phyloP scores from a whole-genome alignment of 1,140 invertebrate genomes.

The Brachionus sp. region DNA sequence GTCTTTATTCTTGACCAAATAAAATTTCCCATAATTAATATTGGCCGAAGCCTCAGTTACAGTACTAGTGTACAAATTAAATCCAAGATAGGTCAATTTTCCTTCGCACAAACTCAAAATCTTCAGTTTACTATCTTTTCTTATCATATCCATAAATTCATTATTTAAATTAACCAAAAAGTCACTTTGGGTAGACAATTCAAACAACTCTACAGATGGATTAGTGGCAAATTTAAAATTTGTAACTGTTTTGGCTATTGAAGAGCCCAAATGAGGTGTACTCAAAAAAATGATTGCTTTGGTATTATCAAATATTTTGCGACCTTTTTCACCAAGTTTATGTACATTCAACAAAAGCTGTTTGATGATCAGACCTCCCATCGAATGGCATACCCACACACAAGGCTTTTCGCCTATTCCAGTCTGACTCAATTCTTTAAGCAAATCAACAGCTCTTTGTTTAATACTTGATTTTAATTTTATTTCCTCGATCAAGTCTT shows the following conservation, averaged over 20 bases:
- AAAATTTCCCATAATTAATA: conserved; percentile 1
- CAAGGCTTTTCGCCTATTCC: conserved; percentile 28
- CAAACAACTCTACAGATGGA: background rate
- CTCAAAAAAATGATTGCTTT: conserved; percentile 29
- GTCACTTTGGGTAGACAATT: background rate
- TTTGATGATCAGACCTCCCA: conserved; percentile 45
- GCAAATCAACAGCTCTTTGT: conserved; percentile 35
- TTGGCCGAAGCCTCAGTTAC: background rate
- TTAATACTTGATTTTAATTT: conserved; percentile 15
- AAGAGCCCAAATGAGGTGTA: conserved; percentile 21
- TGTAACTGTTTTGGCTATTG: conserved; percentile 12
- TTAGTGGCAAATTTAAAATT: conserved; percentile 26
- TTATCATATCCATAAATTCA: conserved; percentile 19
- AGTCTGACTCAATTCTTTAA: background rate
- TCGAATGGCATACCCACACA: conserved; percentile 44
- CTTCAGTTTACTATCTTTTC: background rate
- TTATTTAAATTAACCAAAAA: conserved; percentile 18
- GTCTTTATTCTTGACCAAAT: background rate
- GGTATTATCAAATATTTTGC: background rate
- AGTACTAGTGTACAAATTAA: conserved; percentile 29
- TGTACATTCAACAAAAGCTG: background rate
- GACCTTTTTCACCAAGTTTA: background rate
- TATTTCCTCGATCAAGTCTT: conserved; percentile 28
- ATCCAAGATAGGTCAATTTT: conserved; percentile 6
- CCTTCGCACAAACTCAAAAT: conserved; percentile 41